Base-by-base conservation (phyloP, 2,888 invertebrate genomes). In the Melinaea menophilus region DNA sequence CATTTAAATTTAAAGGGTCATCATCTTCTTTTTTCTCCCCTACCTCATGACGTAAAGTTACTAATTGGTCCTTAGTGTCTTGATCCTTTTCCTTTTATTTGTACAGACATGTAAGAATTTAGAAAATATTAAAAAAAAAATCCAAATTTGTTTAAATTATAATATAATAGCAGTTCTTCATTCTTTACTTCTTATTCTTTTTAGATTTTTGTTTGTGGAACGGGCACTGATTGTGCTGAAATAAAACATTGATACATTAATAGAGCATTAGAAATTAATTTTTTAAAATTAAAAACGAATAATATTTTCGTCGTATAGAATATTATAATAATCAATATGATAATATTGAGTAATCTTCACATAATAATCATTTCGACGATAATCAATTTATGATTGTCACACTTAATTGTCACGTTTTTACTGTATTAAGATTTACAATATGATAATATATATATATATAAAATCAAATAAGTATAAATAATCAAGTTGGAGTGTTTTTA, bases 81-180 rank as follows among this genome's bases (percentile, higher is more conserved):
- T 73, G 62, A 58, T 75, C 71, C 66, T 79, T 69, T 56, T 75
- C 70, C 73, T 88, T 81, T 90, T 84, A 88, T 80, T 76, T 69
- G 90, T 76, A 79, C 86, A 90, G 90, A 88, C 90, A 90, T 90
- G 88, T 65, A 84, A 89, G 78, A 75, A 77, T 78, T 77, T 72
- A 62, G 62, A 74, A 69, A 67, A 69, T 69, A 55, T 65, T 58
- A 65, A 56, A 57, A 37, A 59, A 58, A 31, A 9, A 65, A 48
- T 35, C 61, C 47, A 22, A 31, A 37, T 34, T n/a, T n/a, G 11
- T 56, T 2, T 59, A 65, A 47, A 59, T 34, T 62, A 64, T 56
- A 58, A 48, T 62, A 63, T 57, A 69, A 63, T 73, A 64, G 66
- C 66, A 61, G 70, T 46, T 55, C 45, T 61, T 59, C 51, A 55